phyloP scores from a whole-genome alignment of 2,888 invertebrate species.

The Caenorhabditis auriculariae region DNA sequence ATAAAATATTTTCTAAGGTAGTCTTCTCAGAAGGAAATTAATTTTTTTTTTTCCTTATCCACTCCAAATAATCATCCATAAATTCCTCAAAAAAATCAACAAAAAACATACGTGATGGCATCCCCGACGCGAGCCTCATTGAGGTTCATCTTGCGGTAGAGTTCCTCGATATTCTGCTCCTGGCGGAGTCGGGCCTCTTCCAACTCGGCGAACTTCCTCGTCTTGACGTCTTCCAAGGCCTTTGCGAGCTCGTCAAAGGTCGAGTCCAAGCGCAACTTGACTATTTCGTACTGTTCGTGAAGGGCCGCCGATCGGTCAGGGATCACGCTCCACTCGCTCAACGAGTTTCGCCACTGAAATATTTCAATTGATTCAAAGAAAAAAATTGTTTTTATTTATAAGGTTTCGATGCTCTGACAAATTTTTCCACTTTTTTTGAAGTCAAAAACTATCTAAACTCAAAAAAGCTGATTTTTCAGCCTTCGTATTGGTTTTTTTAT shows the following conservation, averaged over 20 bases:
- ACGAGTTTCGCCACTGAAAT: slow-evolving; percentile 30
- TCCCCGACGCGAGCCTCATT: slow-evolving; percentile 48
- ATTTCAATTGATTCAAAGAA: no score
- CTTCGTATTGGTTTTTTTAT: no score
- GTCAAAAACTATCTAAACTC: no score
- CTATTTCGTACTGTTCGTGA: slow-evolving; percentile 43
- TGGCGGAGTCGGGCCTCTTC: slow-evolving; percentile 47
- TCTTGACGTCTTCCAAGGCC: slow-evolving; percentile 9
- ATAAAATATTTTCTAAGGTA: no score
- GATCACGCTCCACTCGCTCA: slow-evolving; percentile 37
- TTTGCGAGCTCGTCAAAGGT: not conserved
- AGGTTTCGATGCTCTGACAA: no score
- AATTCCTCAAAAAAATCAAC: not conserved
- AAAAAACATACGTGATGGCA: slow-evolving; percentile 30
- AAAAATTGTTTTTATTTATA: no score
- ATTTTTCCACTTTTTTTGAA: no score
- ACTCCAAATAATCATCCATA: not conserved
- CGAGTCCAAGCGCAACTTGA: no score
- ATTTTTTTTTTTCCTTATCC: not conserved
- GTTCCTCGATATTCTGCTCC: slow-evolving; percentile 45
- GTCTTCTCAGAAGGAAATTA: not conserved
- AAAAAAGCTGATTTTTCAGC: no score
- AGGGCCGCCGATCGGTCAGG: slow-evolving; percentile 43
- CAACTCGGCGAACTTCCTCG: slow-evolving; percentile 30
- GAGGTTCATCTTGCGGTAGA: slow-evolving; percentile 48